Conservation (phyloP, 2,797 vertebrate genomes). For the Tympanoctomys barrerae region DNA sequence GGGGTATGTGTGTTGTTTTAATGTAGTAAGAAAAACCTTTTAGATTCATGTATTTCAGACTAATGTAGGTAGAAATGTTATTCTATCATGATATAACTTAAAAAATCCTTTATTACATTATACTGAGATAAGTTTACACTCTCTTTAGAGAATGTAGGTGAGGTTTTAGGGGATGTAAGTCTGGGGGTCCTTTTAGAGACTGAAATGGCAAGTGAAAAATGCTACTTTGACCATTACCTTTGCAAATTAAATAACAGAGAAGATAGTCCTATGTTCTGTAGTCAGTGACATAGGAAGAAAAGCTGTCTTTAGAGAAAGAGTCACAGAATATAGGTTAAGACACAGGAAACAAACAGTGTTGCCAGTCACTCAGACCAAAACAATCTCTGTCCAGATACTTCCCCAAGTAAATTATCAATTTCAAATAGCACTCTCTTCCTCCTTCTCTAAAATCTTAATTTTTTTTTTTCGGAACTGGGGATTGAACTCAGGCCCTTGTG, state of each 20-base stretch:
- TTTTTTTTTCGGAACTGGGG: too few species aligned
- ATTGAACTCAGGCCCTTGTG: too few species aligned
- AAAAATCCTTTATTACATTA: not conserved
- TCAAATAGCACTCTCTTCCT: not conserved
- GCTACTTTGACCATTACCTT: not conserved
- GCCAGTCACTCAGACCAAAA: not conserved
- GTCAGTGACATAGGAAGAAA: not conserved
- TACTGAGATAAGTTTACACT: not conserved
- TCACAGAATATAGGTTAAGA: not conserved
- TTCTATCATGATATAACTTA: not conserved
- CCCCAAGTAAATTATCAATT: not conserved
- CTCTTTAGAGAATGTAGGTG: not conserved
- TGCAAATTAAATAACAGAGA: not conserved
- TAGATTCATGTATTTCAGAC: not conserved
- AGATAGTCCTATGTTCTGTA: not conserved
- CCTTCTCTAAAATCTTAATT: not conserved
- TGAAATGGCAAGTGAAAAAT: not conserved
- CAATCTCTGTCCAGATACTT: not conserved
- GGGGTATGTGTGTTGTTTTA: not conserved
- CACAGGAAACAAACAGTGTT: not conserved
- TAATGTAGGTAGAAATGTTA: not conserved
- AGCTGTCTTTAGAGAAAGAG: not conserved
- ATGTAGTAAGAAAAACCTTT: not conserved
- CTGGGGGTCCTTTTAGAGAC: not conserved
- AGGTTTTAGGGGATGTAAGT: not conserved